Percentiles rank a stretch among this genome's conserved stretches.
phyloP scores from a whole-genome alignment of 2,888 invertebrate species.

The Lathronympha strigana region DNA sequence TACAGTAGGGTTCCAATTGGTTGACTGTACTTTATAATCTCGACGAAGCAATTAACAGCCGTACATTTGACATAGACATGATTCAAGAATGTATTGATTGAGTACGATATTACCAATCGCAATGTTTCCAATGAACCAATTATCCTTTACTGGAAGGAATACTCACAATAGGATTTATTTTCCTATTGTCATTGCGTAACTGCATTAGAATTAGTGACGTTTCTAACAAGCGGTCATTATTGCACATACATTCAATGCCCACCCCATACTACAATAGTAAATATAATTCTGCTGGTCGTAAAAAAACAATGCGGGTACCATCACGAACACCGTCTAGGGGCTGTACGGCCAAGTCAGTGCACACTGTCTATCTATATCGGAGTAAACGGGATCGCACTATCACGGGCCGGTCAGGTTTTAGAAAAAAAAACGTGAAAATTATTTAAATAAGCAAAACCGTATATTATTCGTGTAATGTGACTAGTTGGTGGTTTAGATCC shows the following conservation, averaged over 20 bases:
- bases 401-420: too few species aligned
- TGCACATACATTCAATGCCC: conserved; percentile 13
- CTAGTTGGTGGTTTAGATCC: too few species aligned
- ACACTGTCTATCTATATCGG: too few species aligned
- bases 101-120: conserved; percentile 3
- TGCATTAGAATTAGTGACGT: neutral
- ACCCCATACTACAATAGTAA: conserved; percentile 15
- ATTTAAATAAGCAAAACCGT: too few species aligned
- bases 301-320: neutral
- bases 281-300: conserved; percentile 2
- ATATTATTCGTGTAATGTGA: too few species aligned
- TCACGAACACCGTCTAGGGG: too few species aligned
- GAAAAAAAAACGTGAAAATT: too few species aligned
- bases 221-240: conserved; percentile 16
- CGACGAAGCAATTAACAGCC: neutral
- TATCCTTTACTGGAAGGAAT: conserved; percentile 3
- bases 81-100: conserved; percentile 8
- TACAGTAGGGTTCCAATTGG: too few species aligned
- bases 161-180: conserved; percentile 13
- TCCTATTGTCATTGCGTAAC: conserved; percentile 10
- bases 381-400: too few species aligned
- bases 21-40: neutral
- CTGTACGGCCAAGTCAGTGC: too few species aligned
- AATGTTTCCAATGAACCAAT: conserved; percentile 7
- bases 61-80: neutral